Evolutionary conservation across 2,113 vertebrate species (phyloP), one percentile per base, ranked within the genome.

Genomic region (Spheniscus mendiculus): DNA sequence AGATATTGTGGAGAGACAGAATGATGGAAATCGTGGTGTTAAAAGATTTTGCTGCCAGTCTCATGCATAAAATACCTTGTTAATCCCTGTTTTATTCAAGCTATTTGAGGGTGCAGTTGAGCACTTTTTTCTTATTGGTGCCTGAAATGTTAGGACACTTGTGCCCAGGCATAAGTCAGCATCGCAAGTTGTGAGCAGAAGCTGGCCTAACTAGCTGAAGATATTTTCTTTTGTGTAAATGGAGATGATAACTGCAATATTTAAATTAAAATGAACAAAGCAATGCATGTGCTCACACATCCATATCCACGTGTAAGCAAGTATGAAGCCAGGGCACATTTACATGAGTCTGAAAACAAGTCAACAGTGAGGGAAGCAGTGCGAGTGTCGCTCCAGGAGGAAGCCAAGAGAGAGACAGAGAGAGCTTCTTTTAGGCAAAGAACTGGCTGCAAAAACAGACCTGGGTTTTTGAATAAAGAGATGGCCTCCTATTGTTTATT

Each of bases 51-150:
- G 11, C 61, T 55, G 9, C 13, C 42, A 55, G 29, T 65, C 13
- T 63, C 15, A 47, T 38, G 15, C n/a, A 67, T 9, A 66, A 29
- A 84, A 45, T 17, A 71, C 29, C 5, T 52, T 70, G 26, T 30
- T 55, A n/a, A 79, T 84, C 47, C 25, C 36, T 81, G 9, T 69
- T 59, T 82, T 38, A 32, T n/a, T 91, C 13, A 66, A 89, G 10
- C 4, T 83, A 5, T 52, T 52, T 65, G 14, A 83, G 12, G 8
- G 5, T 45, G 29, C 3, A 22, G 12, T 22, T 50, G 45, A 88
- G 32, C 1, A 1, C 2, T 15, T 36, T 86, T 80, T 83, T 63
- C 25, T 2, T 56, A 50, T 40, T 59, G 0, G 1, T 25, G 2
- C 12, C 27, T 74, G 17, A 82, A 70, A 34, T 66, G 11, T 78